Base-by-base conservation (phyloP, 2,888 invertebrate species). In the Argyra leucocephala region DNA sequence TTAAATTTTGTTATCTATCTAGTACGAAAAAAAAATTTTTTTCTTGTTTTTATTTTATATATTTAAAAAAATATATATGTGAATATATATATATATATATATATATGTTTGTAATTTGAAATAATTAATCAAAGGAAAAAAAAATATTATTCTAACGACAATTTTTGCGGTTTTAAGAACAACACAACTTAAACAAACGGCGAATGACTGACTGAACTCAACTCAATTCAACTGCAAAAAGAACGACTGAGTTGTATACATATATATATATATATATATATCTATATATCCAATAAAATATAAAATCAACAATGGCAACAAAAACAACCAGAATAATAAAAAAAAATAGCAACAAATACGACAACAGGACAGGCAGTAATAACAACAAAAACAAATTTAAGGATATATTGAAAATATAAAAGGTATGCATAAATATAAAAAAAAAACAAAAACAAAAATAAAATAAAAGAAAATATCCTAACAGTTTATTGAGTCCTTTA, bases 211-310 rank as follows among this genome's bases (percentile, higher is more conserved):
- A 48, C 48, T 48, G 48, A 48, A 48, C 48, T 48, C 9, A 48
- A 48, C 48, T 48, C n/a, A n/a, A n/a, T n/a, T n/a, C n/a, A 48
- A 48, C 48, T 48, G 48, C 48, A 48, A 48, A 48, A 48, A 48
- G 48, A 2, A 48, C 48, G 48, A 48, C 48, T 48, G 12, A 48
- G 18, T 18, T 48, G 12, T n/a, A 48, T 48, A 48, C 48, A 48
- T 37, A 37, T 12, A 37, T 6, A 6, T 6, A 26, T 26, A 26
- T 4, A 26, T n/a, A 7, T 31, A 31, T 1, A 31, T 7, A 31
- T 31, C n/a, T n/a, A 31, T 31, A 31, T 4, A 31, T 31, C 7
- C 5, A 31, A 31, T 12, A 31, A 31, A 3, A 31, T 31, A 12
- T 7, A 31, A 31, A 31, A 31, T 10, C 7, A 31, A 31, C 4